Percentiles rank a stretch among this genome's conserved stretches.
phyloP scores from a whole-genome alignment of 1,140 invertebrate genomes.

The Eriosoma lanigerum region DNA sequence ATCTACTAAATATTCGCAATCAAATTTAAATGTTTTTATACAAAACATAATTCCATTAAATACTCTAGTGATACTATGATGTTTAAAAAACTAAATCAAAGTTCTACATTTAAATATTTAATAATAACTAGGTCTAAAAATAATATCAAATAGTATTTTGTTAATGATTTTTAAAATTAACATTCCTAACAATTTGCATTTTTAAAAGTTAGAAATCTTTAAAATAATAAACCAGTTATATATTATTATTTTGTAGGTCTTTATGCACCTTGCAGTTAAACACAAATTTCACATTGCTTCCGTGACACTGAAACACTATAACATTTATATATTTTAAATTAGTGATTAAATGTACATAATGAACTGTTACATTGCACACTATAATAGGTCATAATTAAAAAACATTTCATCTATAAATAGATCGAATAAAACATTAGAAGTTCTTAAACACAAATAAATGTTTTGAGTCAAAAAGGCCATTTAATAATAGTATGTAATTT shows the following conservation, averaged over 20 bases:
- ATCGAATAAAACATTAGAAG: neutral
- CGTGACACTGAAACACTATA: neutral
- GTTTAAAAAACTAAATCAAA: slow-evolving; percentile 18
- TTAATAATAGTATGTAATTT: neutral
- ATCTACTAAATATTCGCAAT: neutral
- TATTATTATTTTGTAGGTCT: slow-evolving; percentile 5
- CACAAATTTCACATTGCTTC: neutral
- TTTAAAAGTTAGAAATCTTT: neutral
- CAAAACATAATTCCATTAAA: slow-evolving; percentile 1
- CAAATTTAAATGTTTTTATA: neutral
- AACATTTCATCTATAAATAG: neutral
- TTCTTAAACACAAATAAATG: too few species aligned
- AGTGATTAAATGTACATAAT: neutral
- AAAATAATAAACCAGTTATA: slow-evolving; percentile 2
- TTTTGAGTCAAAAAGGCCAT: neutral
- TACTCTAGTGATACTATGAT: neutral
- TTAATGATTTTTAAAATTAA: slow-evolving; percentile 18
- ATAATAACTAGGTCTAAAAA: too few species aligned
- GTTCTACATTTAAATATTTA: neutral
- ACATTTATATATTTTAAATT: neutral
- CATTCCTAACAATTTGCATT: slow-evolving; percentile 8
- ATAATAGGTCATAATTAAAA: slow-evolving; percentile 4
- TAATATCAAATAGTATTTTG: neutral
- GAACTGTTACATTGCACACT: neutral
- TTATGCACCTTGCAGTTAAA: neutral